phyloP scores from a whole-genome alignment of 1,140 invertebrate genomes.

The Calycopis cecrops region DNA sequence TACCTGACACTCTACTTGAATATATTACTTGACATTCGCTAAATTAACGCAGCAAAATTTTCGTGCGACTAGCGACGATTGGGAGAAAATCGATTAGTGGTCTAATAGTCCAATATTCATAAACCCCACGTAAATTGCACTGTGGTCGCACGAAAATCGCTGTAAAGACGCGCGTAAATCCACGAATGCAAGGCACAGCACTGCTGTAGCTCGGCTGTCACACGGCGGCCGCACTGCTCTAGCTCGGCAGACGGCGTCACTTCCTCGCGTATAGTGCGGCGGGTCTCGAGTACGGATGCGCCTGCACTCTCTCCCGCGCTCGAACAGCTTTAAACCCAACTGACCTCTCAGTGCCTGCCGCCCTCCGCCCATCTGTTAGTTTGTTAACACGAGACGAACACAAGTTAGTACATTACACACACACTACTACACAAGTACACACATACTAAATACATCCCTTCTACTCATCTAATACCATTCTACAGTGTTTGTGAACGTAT shows the following conservation, averaged over 20 bases:
- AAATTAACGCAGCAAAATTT: no score
- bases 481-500: no score
- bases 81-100: no score
- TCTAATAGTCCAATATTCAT: no score
- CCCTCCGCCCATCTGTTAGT: slow-evolving; percentile 46
- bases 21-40: no score
- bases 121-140: not conserved
- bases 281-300: slow-evolving; percentile 50
- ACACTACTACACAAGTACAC: not conserved
- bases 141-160: no score
- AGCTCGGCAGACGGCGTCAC: slow-evolving; percentile 10
- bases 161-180: no score
- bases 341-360: slow-evolving; percentile 44
- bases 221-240: not conserved
- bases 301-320: slow-evolving; percentile 40
- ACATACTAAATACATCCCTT: not conserved
- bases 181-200: no score
- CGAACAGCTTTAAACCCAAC: slow-evolving; percentile 62
- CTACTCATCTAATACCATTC: no score
- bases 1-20: no score
- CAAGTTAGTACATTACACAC: slow-evolving; percentile 22
- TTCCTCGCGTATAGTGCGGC: slow-evolving; percentile 17
- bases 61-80: no score
- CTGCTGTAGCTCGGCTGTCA: not conserved
- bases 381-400: slow-evolving; percentile 43